Base-by-base conservation (phyloP, 2,888 invertebrate genomes). In the Entomobrya proxima region DNA sequence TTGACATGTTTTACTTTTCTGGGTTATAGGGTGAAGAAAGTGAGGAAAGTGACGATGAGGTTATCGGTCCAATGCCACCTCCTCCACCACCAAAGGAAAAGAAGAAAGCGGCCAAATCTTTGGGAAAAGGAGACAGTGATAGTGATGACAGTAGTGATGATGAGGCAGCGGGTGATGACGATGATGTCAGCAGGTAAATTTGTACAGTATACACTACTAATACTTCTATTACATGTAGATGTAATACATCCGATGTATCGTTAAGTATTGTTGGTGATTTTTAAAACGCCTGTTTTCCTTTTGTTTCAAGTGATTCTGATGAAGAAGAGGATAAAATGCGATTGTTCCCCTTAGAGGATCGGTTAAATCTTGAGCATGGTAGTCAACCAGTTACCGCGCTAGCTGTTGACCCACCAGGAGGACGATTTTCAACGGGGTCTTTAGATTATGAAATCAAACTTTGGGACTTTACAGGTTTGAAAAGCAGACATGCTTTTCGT, bases 401-500 rank as follows among this genome's bases (percentile, higher is more conserved):
- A 1, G 95, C 96, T 0, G 95, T 97, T 0, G 99, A 99, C 92
- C 97, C 98, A 0, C 96, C 98, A 0, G 99, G 99, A 0, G 97
- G 98, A 0, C 93, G 99, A 0, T 92, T 97, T 50, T 95, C 97
- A 0, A 95, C 96, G 0, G 99, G 99, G 0, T 97, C 98, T 0
- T 95, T 97, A 32, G 99, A 99, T 92, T 99, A 98, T 92, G 98
- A 98, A 90, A 96, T 99, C 1, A 96, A 96, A 77, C 96, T 99
- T 90, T 99, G 98, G 98, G 99, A 99, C 92, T 99, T 99, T 93
- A 97, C 98, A 87, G 99, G 98, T 4, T 99, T 99, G 98, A 98
- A 99, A 92, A 94, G 96, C 0, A 94, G 98, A 93, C 95, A 96
- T 76, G 96, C 98, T 69, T 99, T 98, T 92, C 94, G 98, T 27